A percentile compares a stretch with the other conserved stretches of the same genome.
phyloP scores from a whole-genome alignment of 2,797 vertebrate species.

The Gobionotothen gibberifrons region DNA sequence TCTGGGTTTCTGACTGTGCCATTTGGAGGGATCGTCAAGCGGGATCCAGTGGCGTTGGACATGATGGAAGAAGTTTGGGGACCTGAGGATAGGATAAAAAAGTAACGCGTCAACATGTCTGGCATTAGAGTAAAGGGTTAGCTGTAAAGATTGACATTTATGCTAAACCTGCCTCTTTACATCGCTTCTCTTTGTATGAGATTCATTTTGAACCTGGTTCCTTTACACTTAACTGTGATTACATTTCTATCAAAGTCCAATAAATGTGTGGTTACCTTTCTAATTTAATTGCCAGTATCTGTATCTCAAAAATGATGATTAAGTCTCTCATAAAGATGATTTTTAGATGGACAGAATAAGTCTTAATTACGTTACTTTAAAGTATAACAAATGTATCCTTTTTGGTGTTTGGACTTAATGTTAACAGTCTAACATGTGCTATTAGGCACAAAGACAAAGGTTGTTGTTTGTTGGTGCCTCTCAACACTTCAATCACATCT shows the following conservation, averaged over 20 bases:
- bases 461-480: background rate
- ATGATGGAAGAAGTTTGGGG: slow-evolving; percentile 18
- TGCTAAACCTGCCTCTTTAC: no score
- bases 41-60: accelerated
- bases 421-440: no score
- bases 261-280: background rate
- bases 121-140: background rate
- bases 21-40: accelerated
- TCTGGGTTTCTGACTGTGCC: accelerated
- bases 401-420: no score
- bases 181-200: background rate
- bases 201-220: no score
- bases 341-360: no score
- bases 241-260: background rate
- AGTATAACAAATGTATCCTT: background rate
- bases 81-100: slow-evolving; percentile 24
- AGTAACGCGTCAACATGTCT: background rate
- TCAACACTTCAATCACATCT: background rate
- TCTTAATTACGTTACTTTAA: background rate
- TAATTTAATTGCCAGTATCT: no score
- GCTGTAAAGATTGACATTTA: background rate
- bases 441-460: no score
- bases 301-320: background rate
- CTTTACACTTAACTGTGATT: no score
- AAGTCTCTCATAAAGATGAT: background rate